phyloP scores from a whole-genome alignment of 2,113 vertebrate species.

The Pedetes capensis region DNA sequence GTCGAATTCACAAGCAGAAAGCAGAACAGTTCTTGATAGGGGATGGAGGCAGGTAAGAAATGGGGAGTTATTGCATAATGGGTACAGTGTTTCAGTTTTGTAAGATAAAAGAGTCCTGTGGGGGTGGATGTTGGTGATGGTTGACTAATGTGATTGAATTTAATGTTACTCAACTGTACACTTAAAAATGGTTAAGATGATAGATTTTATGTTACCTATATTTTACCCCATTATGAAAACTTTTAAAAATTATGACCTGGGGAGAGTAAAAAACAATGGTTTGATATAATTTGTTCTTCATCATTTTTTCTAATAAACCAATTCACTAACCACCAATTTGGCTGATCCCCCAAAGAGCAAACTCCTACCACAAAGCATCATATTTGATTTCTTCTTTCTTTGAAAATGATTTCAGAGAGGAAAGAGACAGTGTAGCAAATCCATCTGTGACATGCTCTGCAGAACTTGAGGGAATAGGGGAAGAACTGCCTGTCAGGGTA shows the following conservation, averaged over 20 bases:
- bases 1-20: background rate
- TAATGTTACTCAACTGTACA: background rate
- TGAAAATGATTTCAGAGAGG: background rate
- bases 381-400: background rate
- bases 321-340: background rate
- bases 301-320: constrained; percentile 9
- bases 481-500: background rate
- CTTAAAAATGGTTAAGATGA: background rate
- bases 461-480: background rate
- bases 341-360: background rate
- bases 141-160: background rate
- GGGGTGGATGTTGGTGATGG: background rate
- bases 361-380: background rate
- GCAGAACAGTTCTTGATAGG: background rate
- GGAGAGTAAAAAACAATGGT: background rate
- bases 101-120: background rate
- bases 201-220: background rate
- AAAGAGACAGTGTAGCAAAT: background rate
- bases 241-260: background rate
- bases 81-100: background rate
- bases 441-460: background rate
- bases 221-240: background rate
- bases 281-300: background rate
- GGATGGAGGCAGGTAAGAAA: too few relatives aligned
- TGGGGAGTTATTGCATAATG: background rate